Evolutionary conservation across 2,797 vertebrate species (phyloP), one percentile per base, ranked within the genome.

Genomic region (Cirrhinus molitorella): DNA sequence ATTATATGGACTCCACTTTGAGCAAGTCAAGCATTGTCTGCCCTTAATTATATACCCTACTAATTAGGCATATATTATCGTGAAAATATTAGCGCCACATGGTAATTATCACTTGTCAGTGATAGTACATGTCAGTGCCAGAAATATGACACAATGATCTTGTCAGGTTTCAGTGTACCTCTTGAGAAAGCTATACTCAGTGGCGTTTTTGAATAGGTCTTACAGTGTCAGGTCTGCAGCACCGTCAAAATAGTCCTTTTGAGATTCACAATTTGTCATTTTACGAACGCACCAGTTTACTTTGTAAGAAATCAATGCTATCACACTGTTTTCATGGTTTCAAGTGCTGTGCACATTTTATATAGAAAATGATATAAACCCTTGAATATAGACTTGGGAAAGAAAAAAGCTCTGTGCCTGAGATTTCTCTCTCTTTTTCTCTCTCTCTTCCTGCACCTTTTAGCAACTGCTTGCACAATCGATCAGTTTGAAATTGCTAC

Each of bases 61-160:
- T 45, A 45, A 63, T 37, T 5, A 25, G 72, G 40, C 19, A 37
- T 49, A 37, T 23, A 37, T 49, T 81, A 45, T 19, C 55, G 34
- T 3, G 19, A 57, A 31, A 13, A 63, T 81, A 25, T 73, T 73
- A 14, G 43, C 21, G 49, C 68, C 12, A 13, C 55, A 79, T 57
- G 37, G 67, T 79, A 85, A 87, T 88, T 85, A 88, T 85, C 51
- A 81, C 85, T 78, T 85, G 67, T 78, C 80, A 79, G 31, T 71
- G 65, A 70, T 61, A 65, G 77, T 71, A 83, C 43, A 47, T 73
- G 71, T 53, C 43, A 83, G 13, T 14, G 23, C 19, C 13, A 47
- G 1, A 51, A 51, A 73, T n/a, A 72, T 73, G 14, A 78, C 43
- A 51, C 40, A 49, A 40, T 51, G 16, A 63, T 80, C 59, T 59